A percentile compares a stretch with the other conserved stretches of the same genome.
Conservation (phyloP, 2,888 invertebrate species). For the Leptarthrus brevirostris region DNA sequence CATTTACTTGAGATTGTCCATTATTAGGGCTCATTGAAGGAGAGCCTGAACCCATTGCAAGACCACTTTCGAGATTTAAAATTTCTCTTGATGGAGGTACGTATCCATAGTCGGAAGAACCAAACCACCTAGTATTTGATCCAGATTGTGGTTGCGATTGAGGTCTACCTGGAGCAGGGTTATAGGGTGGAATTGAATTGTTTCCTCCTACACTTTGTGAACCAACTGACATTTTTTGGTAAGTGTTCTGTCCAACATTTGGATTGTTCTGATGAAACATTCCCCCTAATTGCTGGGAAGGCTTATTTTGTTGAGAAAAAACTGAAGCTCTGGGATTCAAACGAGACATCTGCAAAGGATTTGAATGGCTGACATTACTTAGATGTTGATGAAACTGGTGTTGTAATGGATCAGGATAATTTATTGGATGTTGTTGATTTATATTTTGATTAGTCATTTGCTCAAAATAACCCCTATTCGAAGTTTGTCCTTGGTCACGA, state of each 20-base stretch:
- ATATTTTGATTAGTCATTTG: conserved; percentile 58
- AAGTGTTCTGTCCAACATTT: conserved; percentile 56
- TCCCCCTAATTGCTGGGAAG: conserved; percentile 56
- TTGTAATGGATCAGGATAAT: conserved; percentile 54
- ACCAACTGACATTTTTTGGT: conserved; percentile 54
- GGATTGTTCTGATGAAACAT: conserved; percentile 59
- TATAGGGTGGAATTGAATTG: conserved; percentile 50
- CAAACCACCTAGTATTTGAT: conserved; percentile 59
- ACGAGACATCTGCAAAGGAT: conserved; percentile 72
- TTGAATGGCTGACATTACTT: conserved; percentile 56
- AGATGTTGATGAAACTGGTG: conserved; percentile 56
- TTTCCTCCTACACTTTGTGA: conserved; percentile 45
- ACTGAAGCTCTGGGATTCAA: conserved; percentile 86
- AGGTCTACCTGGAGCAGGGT: conserved; percentile 59
- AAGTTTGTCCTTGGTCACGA: conserved; percentile 54
- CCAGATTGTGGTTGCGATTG: conserved; percentile 63
- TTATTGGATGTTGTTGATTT: conserved; percentile 55
- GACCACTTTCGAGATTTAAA: conserved; percentile 63
- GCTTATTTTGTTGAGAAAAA: conserved; percentile 69
- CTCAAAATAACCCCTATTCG: conserved; percentile 52
- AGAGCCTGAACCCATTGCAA: conserved; percentile 60
- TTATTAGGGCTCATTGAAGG: conserved; percentile 66
- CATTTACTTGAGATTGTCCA: conserved; percentile 57
- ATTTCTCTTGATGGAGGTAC: conserved; percentile 62
- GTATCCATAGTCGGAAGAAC: conserved; percentile 59